Percentiles rank a stretch among this genome's conserved stretches.
These are phyloP conservation scores for Nemoura dubitans DNA, from an alignment of 2,888 invertebrate genomes.

Conservation along the genomic window DNA sequence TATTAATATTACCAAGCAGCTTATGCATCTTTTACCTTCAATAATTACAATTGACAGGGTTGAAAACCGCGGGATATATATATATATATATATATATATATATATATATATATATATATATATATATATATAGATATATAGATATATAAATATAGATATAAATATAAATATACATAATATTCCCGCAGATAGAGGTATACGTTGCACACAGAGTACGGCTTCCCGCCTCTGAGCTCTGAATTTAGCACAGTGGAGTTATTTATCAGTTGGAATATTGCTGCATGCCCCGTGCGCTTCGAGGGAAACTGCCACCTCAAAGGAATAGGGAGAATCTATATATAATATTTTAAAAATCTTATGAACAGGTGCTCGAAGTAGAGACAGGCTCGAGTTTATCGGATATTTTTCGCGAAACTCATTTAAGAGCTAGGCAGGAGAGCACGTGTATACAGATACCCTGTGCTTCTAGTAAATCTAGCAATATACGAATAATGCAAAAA, in stretches of 20 bases:
- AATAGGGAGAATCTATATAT: background rate
- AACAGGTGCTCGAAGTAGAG: background rate
- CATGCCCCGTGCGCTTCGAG: background rate
- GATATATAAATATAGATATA: background rate
- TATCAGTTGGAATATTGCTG: background rate
- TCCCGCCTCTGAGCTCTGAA: background rate
- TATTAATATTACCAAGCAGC: background rate
- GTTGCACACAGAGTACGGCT: background rate
- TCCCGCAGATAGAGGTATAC: too few relatives aligned
- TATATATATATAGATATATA: background rate
- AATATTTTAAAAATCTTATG: background rate
- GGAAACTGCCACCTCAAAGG: background rate
- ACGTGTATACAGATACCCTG: background rate
- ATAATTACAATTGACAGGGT: background rate
- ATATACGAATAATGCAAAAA: background rate
- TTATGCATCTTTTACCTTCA: background rate
- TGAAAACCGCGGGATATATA: background rate
- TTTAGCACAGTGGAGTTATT: background rate
- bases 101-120: background rate
- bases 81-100: background rate
- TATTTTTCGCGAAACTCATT: background rate
- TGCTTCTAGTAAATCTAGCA: constrained; percentile 4
- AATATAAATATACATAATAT: too few relatives aligned
- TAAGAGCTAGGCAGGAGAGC: background rate
- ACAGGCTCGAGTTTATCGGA: background rate